Percentiles rank a stretch among this genome's conserved stretches.
These are phyloP conservation scores for Octodon degus DNA, from an alignment of 2,113 vertebrate species.

Conservation along the genomic window DNA sequence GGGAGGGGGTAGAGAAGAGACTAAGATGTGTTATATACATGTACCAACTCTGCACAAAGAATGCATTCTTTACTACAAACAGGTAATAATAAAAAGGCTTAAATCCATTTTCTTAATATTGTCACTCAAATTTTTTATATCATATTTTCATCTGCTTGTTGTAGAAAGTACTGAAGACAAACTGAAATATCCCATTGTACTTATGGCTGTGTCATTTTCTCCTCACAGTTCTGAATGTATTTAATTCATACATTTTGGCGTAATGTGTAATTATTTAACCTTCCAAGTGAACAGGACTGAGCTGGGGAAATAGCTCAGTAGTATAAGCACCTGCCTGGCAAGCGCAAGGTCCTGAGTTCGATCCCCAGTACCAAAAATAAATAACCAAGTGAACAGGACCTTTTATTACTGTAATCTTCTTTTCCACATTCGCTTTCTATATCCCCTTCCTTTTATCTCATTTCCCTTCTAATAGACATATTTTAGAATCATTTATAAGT, in stretches of 20 bases:
- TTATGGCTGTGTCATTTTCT: background rate
- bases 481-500: background rate
- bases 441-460: background rate
- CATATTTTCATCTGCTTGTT: background rate
- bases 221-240: background rate
- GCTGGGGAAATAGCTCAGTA: too few relatives aligned
- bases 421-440: background rate
- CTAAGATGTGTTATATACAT: background rate
- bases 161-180: background rate
- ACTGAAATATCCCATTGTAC: background rate
- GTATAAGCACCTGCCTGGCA: too few relatives aligned
- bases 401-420: background rate
- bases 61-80: background rate
- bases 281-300: background rate
- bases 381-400: background rate
- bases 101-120: background rate
- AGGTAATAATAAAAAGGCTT: background rate
- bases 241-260: background rate
- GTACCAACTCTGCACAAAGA: background rate
- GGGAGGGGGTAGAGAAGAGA: background rate
- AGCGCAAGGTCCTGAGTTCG: too few relatives aligned
- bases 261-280: background rate
- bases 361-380: too few relatives aligned
- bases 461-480: background rate
- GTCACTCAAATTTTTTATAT: background rate